These are phyloP conservation scores for Dicrostonyx torquatus DNA, from an alignment of 2,797 vertebrate genomes.

Conservation along the genomic window DNA sequence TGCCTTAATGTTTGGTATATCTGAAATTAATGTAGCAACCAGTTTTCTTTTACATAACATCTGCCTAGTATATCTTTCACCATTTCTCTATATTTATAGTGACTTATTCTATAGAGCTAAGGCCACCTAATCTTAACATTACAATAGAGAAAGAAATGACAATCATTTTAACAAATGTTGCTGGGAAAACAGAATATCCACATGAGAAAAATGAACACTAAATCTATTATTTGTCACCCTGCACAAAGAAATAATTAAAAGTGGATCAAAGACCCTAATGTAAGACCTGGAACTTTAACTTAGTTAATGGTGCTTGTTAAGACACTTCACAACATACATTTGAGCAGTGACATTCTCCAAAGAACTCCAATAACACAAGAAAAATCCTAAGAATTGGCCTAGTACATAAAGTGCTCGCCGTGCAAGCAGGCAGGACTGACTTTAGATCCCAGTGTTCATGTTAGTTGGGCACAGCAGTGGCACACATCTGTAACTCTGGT, in stretches of 20 bases:
- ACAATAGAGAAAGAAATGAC: background rate
- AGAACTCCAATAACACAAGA: background rate
- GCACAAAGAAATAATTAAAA: background rate
- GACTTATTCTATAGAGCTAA: background rate
- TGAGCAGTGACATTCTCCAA: background rate
- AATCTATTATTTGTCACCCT: background rate
- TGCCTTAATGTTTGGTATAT: background rate
- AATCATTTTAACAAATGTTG: background rate
- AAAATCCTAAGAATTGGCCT: background rate
- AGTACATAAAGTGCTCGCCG: background rate
- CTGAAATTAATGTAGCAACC: background rate
- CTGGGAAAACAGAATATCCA: background rate
- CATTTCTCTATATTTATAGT: background rate
- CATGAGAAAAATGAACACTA: background rate
- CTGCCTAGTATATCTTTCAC: background rate
- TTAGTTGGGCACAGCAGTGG: background rate
- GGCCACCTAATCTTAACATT: background rate
- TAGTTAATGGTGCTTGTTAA: background rate
- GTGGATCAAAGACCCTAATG: background rate
- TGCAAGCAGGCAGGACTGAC: background rate
- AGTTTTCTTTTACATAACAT: background rate
- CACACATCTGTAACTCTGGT: background rate
- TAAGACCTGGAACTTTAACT: background rate
- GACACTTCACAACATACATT: background rate
- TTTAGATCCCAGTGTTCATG: background rate